A percentile compares a stretch with the other conserved stretches of the same genome.
Evolutionary conservation across 2,797 vertebrate species (phyloP).

Genomic region (Sternarchorhynchus goeldii): DNA sequence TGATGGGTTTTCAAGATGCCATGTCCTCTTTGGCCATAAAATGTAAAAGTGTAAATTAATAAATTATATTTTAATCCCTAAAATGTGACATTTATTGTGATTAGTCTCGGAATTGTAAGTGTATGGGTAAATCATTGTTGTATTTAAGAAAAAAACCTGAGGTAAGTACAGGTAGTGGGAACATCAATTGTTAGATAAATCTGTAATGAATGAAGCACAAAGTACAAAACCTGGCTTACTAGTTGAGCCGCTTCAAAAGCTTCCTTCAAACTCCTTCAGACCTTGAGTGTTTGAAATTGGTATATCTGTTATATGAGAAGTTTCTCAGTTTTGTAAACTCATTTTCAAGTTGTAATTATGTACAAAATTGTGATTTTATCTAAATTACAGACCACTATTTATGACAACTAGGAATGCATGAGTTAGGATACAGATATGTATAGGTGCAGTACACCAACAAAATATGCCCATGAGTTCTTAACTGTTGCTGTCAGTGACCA

Average conservation of each 20-base stretch:
- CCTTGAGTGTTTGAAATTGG: too few relatives aligned
- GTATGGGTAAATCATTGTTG: too few relatives aligned
- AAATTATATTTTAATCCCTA: constrained; percentile 72
- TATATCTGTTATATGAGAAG: not conserved
- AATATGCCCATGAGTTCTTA: too few relatives aligned
- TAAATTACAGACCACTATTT: constrained; percentile 27
- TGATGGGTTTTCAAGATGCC: constrained; percentile 53
- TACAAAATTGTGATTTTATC: constrained; percentile 13
- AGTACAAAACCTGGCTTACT: too few relatives aligned
- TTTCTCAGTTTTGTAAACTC: not conserved
- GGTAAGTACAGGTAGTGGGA: too few relatives aligned
- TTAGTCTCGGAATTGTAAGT: not conserved
- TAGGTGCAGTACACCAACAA: too few relatives aligned
- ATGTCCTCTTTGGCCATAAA: constrained; percentile 55
- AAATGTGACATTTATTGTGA: not conserved
- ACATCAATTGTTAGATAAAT: too few relatives aligned
- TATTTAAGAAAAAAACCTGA: too few relatives aligned
- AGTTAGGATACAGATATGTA: not conserved
- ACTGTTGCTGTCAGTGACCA: too few relatives aligned
- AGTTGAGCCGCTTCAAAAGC: too few relatives aligned
- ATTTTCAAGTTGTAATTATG: constrained; percentile 25
- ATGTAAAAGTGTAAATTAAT: constrained; percentile 68
- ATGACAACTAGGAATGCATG: constrained; percentile 9
- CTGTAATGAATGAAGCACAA: too few relatives aligned
- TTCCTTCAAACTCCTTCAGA: too few relatives aligned